A percentile compares a stretch with the other conserved stretches of the same genome.
phyloP scores from a whole-genome alignment of 2,113 vertebrate species.

The Epinephelus moara region DNA sequence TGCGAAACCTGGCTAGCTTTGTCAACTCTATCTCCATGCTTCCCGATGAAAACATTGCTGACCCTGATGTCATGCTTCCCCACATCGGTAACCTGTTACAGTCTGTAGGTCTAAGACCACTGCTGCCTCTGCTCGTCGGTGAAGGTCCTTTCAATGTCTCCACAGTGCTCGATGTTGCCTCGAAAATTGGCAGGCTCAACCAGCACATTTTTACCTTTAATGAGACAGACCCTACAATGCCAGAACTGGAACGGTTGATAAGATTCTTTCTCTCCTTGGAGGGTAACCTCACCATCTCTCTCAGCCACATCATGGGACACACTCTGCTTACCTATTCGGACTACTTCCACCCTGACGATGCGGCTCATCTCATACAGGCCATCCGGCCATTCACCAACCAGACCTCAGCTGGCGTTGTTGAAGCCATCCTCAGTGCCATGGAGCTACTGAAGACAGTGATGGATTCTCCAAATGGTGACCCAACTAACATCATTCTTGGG shows the following conservation, averaged over 20 bases:
- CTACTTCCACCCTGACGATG: slow-evolving; percentile 59
- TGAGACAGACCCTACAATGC: slow-evolving; percentile 63
- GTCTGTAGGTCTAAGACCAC: slow-evolving; percentile 67
- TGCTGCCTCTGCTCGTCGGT: slow-evolving; percentile 65
- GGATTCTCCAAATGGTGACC: slow-evolving; percentile 64
- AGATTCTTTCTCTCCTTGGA: slow-evolving; percentile 70
- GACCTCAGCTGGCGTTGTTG: slow-evolving; percentile 64
- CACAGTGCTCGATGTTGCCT: slow-evolving; percentile 49
- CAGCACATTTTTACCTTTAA: slow-evolving; percentile 72
- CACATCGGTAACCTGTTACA: slow-evolving; percentile 64
- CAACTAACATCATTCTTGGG: slow-evolving; percentile 59
- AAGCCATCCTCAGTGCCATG: slow-evolving; percentile 70
- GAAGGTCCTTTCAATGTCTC: slow-evolving; percentile 53
- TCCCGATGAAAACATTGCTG: slow-evolving; percentile 56
- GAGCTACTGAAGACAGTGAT: slow-evolving; percentile 65
- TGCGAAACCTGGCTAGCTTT: slow-evolving; percentile 57
- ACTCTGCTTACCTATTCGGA: slow-evolving; percentile 67
- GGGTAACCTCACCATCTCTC: slow-evolving; percentile 66
- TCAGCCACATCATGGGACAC: slow-evolving; percentile 72
- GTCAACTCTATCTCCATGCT: slow-evolving; percentile 21
- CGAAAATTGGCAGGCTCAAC: slow-evolving; percentile 61
- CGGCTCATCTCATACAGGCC: slow-evolving; percentile 56
- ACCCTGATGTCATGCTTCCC: slow-evolving; percentile 46
- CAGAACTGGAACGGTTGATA: slow-evolving; percentile 68
- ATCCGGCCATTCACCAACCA: slow-evolving; percentile 72